phyloP scores from a whole-genome alignment of 2,113 vertebrate species.

The Morone saxatilis region DNA sequence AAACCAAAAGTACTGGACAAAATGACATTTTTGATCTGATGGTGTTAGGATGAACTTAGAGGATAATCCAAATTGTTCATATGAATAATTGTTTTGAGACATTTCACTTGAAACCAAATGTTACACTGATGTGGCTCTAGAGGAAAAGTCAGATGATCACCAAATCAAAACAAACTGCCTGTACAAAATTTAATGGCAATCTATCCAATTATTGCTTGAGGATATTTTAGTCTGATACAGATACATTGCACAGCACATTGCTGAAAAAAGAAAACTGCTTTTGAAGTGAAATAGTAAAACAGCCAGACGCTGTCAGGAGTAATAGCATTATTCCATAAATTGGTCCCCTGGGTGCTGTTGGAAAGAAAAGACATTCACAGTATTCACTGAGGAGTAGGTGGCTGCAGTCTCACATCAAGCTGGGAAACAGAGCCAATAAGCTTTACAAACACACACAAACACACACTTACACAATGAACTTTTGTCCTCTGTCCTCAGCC shows the following conservation, averaged over 20 bases:
- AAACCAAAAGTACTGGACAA: background rate
- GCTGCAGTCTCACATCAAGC: constrained; percentile 30
- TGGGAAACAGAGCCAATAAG: constrained; percentile 35
- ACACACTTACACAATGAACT: constrained; percentile 49
- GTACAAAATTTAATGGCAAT: background rate
- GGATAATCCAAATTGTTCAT: no score
- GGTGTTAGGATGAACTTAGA: background rate
- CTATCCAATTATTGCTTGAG: background rate
- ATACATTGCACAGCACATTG: no score
- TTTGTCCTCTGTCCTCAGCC: constrained; percentile 52
- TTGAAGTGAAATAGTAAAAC: constrained; percentile 19
- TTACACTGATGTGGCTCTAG: no score
- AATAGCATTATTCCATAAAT: constrained; percentile 42
- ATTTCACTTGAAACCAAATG: no score
- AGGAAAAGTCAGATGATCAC: background rate
- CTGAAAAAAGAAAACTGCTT: background rate
- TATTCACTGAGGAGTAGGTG: constrained; percentile 36
- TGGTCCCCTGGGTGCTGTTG: constrained; percentile 36
- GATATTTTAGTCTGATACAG: background rate
- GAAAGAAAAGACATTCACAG: constrained; percentile 42
- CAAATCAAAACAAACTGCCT: background rate
- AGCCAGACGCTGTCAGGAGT: background rate
- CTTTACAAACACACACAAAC: constrained; percentile 16
- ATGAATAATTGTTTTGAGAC: no score
- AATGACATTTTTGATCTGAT: background rate